These are phyloP conservation scores for Hippopotamus amphibius DNA, from an alignment of 2,113 vertebrate genomes.

Conservation along the genomic window DNA sequence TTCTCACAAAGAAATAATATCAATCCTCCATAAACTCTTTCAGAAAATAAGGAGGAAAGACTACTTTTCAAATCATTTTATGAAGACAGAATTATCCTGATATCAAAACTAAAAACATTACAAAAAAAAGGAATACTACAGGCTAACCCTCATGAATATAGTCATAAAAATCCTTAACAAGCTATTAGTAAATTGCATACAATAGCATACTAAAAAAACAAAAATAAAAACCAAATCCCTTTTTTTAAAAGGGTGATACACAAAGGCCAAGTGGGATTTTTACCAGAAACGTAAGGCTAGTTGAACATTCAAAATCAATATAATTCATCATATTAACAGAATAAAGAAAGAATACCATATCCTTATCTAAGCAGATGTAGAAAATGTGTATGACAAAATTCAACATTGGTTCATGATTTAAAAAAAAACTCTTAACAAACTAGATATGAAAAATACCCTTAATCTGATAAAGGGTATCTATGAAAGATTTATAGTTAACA, in stretches of 20 bases:
- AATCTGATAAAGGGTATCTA: not conserved
- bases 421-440: not conserved
- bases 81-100: not conserved
- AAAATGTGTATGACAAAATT: slow-evolving; percentile 38
- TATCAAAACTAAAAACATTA: not conserved
- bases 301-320: not conserved
- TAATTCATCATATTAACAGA: not conserved
- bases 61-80: not conserved
- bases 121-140: not conserved
- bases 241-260: not conserved
- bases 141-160: not conserved
- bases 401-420: not conserved
- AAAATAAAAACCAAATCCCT: too few relatives aligned
- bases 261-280: not conserved
- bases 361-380: not conserved
- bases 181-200: not conserved
- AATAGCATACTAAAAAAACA: not conserved
- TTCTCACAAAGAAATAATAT: slow-evolving; percentile 38
- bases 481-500: not conserved
- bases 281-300: not conserved
- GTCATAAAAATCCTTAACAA: not conserved
- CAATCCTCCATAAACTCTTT: not conserved
- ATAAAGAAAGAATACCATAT: slow-evolving; percentile 22
- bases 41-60: slow-evolving; percentile 25
- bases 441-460: not conserved